phyloP scores from a whole-genome alignment of 2,113 vertebrate species.

The Girardinichthys multiradiatus region DNA sequence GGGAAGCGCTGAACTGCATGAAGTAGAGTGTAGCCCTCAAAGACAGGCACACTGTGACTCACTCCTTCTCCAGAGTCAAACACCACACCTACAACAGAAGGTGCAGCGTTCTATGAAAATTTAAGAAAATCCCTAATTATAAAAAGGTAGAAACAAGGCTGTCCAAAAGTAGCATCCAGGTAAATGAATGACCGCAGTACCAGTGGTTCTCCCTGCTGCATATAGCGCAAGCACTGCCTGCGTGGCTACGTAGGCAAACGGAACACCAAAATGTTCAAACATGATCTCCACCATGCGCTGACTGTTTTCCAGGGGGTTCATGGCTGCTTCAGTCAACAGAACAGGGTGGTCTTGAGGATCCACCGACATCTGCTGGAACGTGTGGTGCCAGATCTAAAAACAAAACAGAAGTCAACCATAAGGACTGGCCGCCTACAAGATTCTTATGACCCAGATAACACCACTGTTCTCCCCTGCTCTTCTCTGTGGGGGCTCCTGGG shows the following conservation, averaged over 20 bases:
- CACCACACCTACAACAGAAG: slow-evolving; percentile 72
- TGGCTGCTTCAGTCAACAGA: slow-evolving; percentile 75
- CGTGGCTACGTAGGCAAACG: slow-evolving; percentile 77
- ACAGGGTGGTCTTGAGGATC: slow-evolving; percentile 77
- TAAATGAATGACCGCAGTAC: slow-evolving; percentile 30
- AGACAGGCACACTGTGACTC: slow-evolving; percentile 82
- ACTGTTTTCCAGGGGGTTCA: slow-evolving; percentile 72
- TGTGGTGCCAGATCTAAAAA: slow-evolving; percentile 79
- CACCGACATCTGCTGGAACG: slow-evolving; percentile 75
- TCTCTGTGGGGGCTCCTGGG: too few relatives aligned
- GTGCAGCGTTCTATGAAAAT: not conserved
- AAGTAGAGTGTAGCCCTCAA: slow-evolving; percentile 78
- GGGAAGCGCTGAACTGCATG: slow-evolving; percentile 79
- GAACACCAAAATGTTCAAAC: slow-evolving; percentile 79
- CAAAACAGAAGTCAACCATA: not conserved
- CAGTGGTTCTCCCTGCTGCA: slow-evolving; percentile 73
- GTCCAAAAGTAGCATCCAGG: too few relatives aligned
- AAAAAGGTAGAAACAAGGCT: too few relatives aligned
- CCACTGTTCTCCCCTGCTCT: too few relatives aligned
- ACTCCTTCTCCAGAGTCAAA: slow-evolving; percentile 64
- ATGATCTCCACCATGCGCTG: slow-evolving; percentile 77
- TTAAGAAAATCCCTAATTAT: too few relatives aligned
- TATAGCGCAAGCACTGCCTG: slow-evolving; percentile 81
- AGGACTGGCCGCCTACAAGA: too few relatives aligned
- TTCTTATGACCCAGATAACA: too few relatives aligned